phyloP scores from a whole-genome alignment of 1,140 invertebrate species.

The Pogonognathellus flavescens region DNA sequence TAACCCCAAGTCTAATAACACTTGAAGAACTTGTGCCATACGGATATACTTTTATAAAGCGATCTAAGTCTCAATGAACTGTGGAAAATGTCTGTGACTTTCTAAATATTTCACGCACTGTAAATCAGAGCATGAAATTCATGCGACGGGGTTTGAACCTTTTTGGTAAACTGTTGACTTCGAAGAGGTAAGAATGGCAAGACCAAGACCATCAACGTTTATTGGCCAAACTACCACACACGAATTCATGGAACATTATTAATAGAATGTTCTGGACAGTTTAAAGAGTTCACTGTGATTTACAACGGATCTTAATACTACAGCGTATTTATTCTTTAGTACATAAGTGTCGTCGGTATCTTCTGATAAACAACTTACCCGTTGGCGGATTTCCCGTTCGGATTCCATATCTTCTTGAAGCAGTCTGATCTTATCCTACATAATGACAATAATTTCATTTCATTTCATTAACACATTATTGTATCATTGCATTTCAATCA shows the following conservation, averaged over 20 bases:
- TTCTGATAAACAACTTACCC: slow-evolving; percentile 79
- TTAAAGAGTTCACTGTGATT: background rate
- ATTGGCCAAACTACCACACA: background rate
- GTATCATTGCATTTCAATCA: background rate
- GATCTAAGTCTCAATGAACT: slow-evolving; percentile 12
- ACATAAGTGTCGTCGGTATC: background rate
- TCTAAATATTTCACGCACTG: slow-evolving; percentile 7
- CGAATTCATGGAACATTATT: background rate
- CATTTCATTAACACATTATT: background rate
- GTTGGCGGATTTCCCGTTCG: slow-evolving; percentile 95
- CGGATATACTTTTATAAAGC: background rate
- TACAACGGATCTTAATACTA: background rate
- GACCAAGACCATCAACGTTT: too few species aligned
- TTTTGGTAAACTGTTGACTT: background rate
- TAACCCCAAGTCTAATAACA: too few species aligned
- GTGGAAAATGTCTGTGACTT: slow-evolving; percentile 10
- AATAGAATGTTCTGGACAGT: background rate
- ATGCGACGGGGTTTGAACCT: background rate
- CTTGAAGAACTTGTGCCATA: background rate
- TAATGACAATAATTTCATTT: slow-evolving; percentile 70
- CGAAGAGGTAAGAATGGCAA: too few species aligned
- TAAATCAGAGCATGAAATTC: background rate
- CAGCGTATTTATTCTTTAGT: background rate
- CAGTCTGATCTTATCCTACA: slow-evolving; percentile 96
- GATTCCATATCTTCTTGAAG: slow-evolving; percentile 96